Conservation (phyloP, 2,888 invertebrate species). For the Ephialtes manifestator region DNA sequence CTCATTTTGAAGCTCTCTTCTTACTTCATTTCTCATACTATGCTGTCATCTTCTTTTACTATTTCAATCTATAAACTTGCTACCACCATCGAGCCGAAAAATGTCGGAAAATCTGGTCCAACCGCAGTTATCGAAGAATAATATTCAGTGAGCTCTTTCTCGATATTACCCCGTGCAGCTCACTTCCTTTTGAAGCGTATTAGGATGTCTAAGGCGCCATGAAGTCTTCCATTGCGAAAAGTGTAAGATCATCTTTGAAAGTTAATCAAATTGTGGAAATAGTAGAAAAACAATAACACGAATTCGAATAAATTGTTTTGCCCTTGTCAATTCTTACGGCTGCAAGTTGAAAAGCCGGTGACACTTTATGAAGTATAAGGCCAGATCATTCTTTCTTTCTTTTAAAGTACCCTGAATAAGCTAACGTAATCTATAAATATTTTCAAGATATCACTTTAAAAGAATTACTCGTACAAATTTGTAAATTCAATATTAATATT, state of each 20-base stretch:
- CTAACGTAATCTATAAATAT: too few relatives aligned
- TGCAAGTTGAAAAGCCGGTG: neutral
- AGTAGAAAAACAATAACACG: slow-evolving; percentile 42
- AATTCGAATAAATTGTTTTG: neutral
- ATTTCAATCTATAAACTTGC: slow-evolving; percentile 30
- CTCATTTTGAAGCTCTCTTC: slow-evolving; percentile 4
- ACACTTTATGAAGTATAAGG: neutral
- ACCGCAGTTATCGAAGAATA: slow-evolving; percentile 62
- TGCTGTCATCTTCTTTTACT: slow-evolving; percentile 16
- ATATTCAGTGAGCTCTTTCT: slow-evolving; percentile 50
- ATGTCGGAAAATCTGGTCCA: slow-evolving; percentile 22
- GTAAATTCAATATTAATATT: too few relatives aligned
- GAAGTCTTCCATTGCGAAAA: neutral
- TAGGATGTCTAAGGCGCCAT: neutral
- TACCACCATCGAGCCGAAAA: neutral
- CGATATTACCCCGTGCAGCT: slow-evolving; percentile 29
- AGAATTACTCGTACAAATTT: too few relatives aligned
- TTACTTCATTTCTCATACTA: slow-evolving; percentile 14
- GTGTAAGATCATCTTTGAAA: neutral
- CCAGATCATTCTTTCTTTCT: too few relatives aligned
- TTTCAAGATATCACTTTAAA: too few relatives aligned
- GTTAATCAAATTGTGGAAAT: slow-evolving; percentile 38
- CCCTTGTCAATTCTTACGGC: neutral
- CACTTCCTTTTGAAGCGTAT: slow-evolving; percentile 12
- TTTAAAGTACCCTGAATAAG: too few relatives aligned